A percentile compares a stretch with the other conserved stretches of the same genome.
Conservation (phyloP, 2,797 vertebrate species). For the Passerculus sandwichensis region DNA sequence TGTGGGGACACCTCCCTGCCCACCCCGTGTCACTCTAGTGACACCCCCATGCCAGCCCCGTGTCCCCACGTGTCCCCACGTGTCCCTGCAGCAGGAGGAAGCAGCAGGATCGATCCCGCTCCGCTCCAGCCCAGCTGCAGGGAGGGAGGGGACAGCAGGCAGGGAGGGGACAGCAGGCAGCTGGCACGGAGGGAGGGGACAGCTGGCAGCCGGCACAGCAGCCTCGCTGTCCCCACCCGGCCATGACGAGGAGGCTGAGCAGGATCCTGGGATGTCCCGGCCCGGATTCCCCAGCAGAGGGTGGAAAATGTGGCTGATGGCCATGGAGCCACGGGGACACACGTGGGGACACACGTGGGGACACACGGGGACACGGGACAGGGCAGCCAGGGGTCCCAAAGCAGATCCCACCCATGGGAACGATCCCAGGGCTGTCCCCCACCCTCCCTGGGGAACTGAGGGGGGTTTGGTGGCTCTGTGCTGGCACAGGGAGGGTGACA, state of each 20-base stretch:
- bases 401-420: neutral
- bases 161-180: neutral
- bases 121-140: neutral
- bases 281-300: neutral
- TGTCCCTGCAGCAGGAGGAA: neutral
- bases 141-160: neutral
- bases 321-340: fast-evolving
- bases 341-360: neutral
- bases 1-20: neutral
- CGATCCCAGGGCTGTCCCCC: neutral
- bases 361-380: fast-evolving
- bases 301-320: neutral
- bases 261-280: conserved; percentile 19
- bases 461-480: neutral
- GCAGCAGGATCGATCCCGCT: neutral
- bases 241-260: too few species aligned
- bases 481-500: neutral
- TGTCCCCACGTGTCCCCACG: too few species aligned
- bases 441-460: fast-evolving
- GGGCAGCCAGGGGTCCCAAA: neutral
- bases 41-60: neutral
- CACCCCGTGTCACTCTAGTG: fast-evolving
- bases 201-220: neutral
- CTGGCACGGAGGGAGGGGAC: neutral
- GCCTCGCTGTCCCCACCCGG: neutral